A percentile compares a stretch with the other conserved stretches of the same genome.
phyloP scores from a whole-genome alignment of 2,113 vertebrate genomes.

The Phyllopteryx taeniolatus region DNA sequence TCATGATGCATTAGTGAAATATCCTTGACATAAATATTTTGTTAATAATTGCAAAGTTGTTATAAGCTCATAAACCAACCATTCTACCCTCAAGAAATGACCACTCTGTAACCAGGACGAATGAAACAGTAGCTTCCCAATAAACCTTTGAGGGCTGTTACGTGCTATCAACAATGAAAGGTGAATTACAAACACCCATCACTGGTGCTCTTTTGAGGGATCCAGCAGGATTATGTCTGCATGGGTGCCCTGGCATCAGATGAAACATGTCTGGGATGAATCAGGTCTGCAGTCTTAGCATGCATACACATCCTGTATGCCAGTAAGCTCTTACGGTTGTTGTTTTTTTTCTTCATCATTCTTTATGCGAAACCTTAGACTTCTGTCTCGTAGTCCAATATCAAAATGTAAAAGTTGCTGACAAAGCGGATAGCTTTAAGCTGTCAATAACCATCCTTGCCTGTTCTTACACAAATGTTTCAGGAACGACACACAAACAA shows the following conservation, averaged over 20 bases:
- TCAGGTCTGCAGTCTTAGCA: slow-evolving; percentile 39
- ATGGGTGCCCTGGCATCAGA: slow-evolving; percentile 64
- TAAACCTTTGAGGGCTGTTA: slow-evolving; percentile 18
- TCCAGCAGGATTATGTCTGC: slow-evolving; percentile 64
- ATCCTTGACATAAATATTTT: not conserved
- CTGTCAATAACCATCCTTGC: not conserved
- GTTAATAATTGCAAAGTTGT: not conserved
- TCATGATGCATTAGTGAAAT: not conserved
- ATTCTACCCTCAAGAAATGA: slow-evolving; percentile 4
- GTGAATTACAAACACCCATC: slow-evolving; percentile 57
- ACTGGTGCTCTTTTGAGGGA: slow-evolving; percentile 45
- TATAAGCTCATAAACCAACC: not conserved
- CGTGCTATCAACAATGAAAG: slow-evolving; percentile 39
- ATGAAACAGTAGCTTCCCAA: slow-evolving; percentile 31
- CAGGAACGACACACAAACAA: not conserved
- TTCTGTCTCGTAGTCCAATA: slow-evolving; percentile 10
- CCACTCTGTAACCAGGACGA: slow-evolving; percentile 48
- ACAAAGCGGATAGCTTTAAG: slow-evolving; percentile 1
- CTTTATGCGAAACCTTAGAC: slow-evolving; percentile 1
- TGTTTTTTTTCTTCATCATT: slow-evolving; percentile 16
- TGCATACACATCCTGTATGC: slow-evolving; percentile 26
- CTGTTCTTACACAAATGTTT: not conserved
- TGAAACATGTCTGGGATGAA: slow-evolving; percentile 58
- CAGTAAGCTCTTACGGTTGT: slow-evolving; percentile 22
- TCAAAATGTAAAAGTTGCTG: not conserved